Evolutionary conservation across 2,888 invertebrate species (phyloP).

Genomic region (Troides oblongomaculatus): DNA sequence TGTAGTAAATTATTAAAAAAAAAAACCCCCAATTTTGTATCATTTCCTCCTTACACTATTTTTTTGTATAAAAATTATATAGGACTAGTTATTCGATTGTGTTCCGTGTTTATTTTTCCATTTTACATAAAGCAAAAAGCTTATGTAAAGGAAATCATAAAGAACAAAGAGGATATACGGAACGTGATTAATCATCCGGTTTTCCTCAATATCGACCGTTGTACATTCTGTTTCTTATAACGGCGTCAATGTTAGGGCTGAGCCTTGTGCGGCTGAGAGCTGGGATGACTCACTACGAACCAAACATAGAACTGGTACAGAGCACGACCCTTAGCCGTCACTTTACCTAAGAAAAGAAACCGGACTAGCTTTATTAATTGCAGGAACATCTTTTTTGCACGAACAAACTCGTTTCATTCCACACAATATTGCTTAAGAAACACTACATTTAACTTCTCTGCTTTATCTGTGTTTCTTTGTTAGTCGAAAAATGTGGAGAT

Average conservation of each 20-base stretch:
- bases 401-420: conserved; percentile 12
- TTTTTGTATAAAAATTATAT: too few species aligned
- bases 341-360: conserved; percentile 43
- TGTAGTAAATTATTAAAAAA: too few species aligned
- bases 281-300: conserved; percentile 54
- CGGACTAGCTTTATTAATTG: conserved; percentile 40
- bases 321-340: conserved; percentile 39
- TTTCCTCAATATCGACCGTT: conserved; percentile 18
- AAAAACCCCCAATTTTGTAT: too few species aligned
- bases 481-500: neutral
- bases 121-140: conserved; percentile 9
- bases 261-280: conserved; percentile 27
- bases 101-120: conserved; percentile 36
- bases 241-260: conserved; percentile 20
- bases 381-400: conserved; percentile 28
- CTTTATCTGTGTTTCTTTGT: neutral
- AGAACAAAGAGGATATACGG: conserved; percentile 11
- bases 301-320: conserved; percentile 52
- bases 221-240: conserved; percentile 16
- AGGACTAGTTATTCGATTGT: neutral
- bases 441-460: neutral
- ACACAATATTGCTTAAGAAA: conserved; percentile 11
- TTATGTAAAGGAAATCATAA: conserved; percentile 7
- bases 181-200: conserved; percentile 21
- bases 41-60: too few species aligned